phyloP scores from a whole-genome alignment of 2,888 invertebrate genomes.

The Chrysina gloriosa region DNA sequence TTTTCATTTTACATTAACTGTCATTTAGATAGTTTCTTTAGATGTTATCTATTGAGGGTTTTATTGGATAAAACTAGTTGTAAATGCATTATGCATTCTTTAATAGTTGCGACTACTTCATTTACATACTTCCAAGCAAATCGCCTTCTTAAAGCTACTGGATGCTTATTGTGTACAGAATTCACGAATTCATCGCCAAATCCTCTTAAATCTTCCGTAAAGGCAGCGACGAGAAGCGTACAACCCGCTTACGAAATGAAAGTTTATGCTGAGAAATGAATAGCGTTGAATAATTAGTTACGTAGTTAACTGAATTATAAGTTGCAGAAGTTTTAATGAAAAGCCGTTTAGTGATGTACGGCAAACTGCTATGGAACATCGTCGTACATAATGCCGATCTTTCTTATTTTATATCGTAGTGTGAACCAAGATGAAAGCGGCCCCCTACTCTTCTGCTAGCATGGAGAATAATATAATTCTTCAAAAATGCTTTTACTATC shows the following conservation, averaged over 20 bases:
- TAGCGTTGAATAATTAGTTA: constrained; percentile 28
- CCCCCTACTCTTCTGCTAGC: no score
- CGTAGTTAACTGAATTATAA: constrained; percentile 38
- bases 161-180: not conserved
- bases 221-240: not conserved
- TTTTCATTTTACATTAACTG: no score
- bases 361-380: constrained; percentile 3
- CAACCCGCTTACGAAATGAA: not conserved
- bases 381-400: not conserved
- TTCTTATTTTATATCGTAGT: constrained; percentile 2
- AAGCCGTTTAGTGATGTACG: constrained; percentile 28
- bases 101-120: no score
- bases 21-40: no score
- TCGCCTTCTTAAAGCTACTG: no score
- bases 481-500: no score
- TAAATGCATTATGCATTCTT: no score
- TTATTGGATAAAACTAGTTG: no score
- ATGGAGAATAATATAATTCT: no score
- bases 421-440: not conserved
- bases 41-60: no score
- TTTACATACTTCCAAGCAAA: not conserved
- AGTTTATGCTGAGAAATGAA: constrained; percentile 17
- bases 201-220: constrained; percentile 11
- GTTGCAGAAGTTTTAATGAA: constrained; percentile 35
- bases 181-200: not conserved